Conservation (phyloP, 2,113 vertebrate species). For the Megaceryle maxima region DNA sequence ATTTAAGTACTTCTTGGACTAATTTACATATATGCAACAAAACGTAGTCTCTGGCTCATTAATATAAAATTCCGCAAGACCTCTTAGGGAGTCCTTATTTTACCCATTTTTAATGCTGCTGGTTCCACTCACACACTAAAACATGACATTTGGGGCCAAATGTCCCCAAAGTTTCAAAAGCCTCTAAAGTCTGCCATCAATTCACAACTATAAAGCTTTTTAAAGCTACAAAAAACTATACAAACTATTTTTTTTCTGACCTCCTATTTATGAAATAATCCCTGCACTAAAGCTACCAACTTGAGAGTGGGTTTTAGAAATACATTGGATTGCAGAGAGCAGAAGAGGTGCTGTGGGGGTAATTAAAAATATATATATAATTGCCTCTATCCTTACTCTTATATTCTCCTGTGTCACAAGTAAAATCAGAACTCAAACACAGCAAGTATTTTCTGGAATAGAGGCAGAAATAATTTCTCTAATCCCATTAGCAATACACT, state of each 20-base stretch:
- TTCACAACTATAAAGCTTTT: not conserved
- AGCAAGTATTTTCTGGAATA: not conserved
- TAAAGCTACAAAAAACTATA: not conserved
- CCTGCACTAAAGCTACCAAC: too few species aligned
- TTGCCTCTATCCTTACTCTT: not conserved
- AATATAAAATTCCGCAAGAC: not conserved
- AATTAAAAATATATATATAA: not conserved
- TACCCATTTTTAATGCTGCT: not conserved
- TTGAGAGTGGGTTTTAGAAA: not conserved
- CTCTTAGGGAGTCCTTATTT: not conserved
- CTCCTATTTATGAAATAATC: not conserved
- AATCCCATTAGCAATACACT: not conserved
- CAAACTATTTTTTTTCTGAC: not conserved
- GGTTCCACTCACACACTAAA: not conserved
- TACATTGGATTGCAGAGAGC: not conserved
- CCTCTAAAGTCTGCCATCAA: not conserved
- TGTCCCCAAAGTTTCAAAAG: not conserved
- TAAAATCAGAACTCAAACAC: not conserved
- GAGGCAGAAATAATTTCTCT: not conserved
- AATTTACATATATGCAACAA: not conserved
- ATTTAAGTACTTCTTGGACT: not conserved
- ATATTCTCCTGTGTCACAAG: not conserved
- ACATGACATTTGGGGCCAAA: rapidly evolving
- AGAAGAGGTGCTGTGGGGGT: not conserved
- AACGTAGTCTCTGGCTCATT: not conserved